A percentile compares a stretch with the other conserved stretches of the same genome.
phyloP scores from a whole-genome alignment of 2,797 vertebrate species.

The Sphenodon punctatus region DNA sequence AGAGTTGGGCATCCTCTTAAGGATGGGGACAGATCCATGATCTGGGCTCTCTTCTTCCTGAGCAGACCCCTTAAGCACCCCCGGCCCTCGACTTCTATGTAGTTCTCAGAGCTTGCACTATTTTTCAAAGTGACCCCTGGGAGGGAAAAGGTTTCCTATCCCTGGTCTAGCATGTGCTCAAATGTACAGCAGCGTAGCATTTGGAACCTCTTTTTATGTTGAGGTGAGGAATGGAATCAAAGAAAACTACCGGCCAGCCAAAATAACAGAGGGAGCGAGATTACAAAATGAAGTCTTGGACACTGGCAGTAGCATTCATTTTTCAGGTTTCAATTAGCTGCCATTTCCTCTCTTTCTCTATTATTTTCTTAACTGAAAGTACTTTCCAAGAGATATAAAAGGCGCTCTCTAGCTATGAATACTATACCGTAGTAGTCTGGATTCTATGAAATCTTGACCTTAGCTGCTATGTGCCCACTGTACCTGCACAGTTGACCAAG shows the following conservation, averaged over 20 bases:
- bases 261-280: neutral
- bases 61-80: no score
- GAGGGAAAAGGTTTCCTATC: no score
- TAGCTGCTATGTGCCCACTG: neutral
- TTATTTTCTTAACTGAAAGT: constrained; percentile 19
- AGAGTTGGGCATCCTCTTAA: no score
- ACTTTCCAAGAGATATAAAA: neutral
- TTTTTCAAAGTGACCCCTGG: no score
- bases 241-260: neutral
- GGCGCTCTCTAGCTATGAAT: neutral
- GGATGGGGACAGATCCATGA: no score
- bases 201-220: neutral
- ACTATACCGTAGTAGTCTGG: neutral
- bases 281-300: constrained; percentile 1
- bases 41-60: no score
- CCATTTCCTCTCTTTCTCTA: neutral
- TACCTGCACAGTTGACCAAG: neutral
- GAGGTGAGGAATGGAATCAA: neutral
- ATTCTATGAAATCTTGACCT: neutral
- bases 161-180: no score
- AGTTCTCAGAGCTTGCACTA: no score
- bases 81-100: no score
- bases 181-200: neutral
- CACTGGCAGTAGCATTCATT: neutral
- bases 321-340: neutral